phyloP scores from a whole-genome alignment of 2,797 vertebrate species.

The Emys orbicularis region DNA sequence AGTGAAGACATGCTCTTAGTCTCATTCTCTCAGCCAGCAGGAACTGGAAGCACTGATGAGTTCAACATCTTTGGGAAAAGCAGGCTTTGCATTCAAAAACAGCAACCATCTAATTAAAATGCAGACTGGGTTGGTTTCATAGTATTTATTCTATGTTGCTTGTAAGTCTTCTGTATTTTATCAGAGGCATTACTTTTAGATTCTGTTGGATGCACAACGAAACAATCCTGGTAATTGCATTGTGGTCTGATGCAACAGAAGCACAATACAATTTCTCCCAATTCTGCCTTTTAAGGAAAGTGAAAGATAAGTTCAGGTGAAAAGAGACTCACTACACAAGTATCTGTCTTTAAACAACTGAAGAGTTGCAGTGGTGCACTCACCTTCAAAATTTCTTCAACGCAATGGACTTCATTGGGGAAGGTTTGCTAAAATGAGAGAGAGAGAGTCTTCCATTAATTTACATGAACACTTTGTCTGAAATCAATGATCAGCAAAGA shows the following conservation, averaged over 20 bases:
- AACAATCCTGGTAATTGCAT: background rate
- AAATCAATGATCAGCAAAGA: background rate
- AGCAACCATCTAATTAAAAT: fast-evolving
- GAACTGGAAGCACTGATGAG: fast-evolving
- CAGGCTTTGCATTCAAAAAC: fast-evolving
- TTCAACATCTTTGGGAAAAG: background rate
- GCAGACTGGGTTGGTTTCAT: background rate
- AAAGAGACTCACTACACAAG: background rate
- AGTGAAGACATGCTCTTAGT: too few species aligned
- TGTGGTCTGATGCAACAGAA: background rate
- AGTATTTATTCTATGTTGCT: fast-evolving
- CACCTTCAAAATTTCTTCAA: conserved; percentile 95
- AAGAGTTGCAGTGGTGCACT: conserved; percentile 51
- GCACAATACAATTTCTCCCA: fast-evolving
- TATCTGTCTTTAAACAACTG: background rate
- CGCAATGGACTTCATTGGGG: conserved; percentile 88
- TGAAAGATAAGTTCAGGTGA: background rate
- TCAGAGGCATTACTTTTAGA: background rate
- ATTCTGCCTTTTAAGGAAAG: fast-evolving
- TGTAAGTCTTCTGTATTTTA: background rate
- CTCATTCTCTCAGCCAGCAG: fast-evolving
- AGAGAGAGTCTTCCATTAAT: background rate
- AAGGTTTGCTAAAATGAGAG: conserved; percentile 81
- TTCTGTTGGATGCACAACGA: background rate
- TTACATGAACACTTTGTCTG: background rate